A percentile compares a stretch with the other conserved stretches of the same genome.
These are phyloP conservation scores for Idaea dimidiata DNA, from an alignment of 2,888 invertebrate genomes.

Conservation along the genomic window DNA sequence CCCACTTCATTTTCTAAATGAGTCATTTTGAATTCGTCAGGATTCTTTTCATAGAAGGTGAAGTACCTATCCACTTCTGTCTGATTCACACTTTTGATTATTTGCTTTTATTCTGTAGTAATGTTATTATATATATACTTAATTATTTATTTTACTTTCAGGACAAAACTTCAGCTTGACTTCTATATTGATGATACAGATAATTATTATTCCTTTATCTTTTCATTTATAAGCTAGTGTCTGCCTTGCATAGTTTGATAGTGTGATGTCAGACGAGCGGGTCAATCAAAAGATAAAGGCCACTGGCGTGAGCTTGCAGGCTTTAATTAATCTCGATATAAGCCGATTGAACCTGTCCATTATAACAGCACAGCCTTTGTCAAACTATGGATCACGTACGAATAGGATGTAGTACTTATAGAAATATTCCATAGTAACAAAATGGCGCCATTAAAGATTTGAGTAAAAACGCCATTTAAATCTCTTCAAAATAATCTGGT, in stretches of 20 bases:
- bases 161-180: neutral
- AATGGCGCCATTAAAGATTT: no score
- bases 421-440: constrained; percentile 4
- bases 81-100: neutral
- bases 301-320: constrained; percentile 48
- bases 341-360: constrained; percentile 59
- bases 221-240: neutral
- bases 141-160: neutral
- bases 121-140: neutral
- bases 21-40: neutral
- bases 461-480: no score
- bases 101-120: neutral
- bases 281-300: constrained; percentile 77
- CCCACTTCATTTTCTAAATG: neutral
- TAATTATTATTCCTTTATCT: no score
- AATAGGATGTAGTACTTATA: neutral
- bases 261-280: constrained; percentile 32
- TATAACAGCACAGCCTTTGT: constrained; percentile 24
- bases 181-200: no score
- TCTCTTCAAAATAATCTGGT: neutral
- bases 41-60: neutral
- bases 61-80: neutral
- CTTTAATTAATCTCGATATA: constrained; percentile 69
- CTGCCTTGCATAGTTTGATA: constrained; percentile 14
- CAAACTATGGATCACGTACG: neutral